These are phyloP conservation scores for Pyrrhia umbra DNA, from an alignment of 2,888 invertebrate genomes.

Conservation along the genomic window DNA sequence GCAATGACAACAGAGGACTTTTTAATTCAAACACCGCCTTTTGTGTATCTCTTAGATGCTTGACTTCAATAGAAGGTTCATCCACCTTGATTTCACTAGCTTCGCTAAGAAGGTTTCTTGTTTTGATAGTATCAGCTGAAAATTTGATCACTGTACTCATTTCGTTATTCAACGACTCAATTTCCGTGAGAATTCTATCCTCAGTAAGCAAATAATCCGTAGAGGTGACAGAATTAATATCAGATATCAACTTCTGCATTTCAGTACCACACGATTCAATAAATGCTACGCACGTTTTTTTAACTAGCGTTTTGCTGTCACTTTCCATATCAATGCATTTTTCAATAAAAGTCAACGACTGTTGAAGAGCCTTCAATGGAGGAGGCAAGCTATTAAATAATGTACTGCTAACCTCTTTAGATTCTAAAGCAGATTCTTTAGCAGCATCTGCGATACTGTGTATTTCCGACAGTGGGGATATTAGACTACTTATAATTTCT, in stretches of 20 bases:
- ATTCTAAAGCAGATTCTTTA: slow-evolving; percentile 82
- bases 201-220: slow-evolving; percentile 82
- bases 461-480: slow-evolving; percentile 91
- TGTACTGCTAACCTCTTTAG: slow-evolving; percentile 83
- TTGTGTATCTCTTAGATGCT: slow-evolving; percentile 83
- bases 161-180: slow-evolving; percentile 85
- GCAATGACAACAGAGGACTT: slow-evolving; percentile 78
- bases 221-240: slow-evolving; percentile 83
- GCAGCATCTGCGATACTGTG: slow-evolving; percentile 90
- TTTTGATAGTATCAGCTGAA: slow-evolving; percentile 89
- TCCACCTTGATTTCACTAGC: slow-evolving; percentile 78
- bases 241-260: slow-evolving; percentile 88
- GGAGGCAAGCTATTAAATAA: slow-evolving; percentile 90
- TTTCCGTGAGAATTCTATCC: slow-evolving; percentile 79
- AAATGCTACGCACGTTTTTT: slow-evolving; percentile 92
- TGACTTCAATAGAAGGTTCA: slow-evolving; percentile 74
- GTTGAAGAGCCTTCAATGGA: slow-evolving; percentile 91
- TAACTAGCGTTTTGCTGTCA: slow-evolving; percentile 92
- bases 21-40: slow-evolving; percentile 83
- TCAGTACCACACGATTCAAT: slow-evolving; percentile 91
- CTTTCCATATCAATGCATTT: slow-evolving; percentile 93
- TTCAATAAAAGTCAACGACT: slow-evolving; percentile 92
- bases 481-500: slow-evolving; percentile 91
- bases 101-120: slow-evolving; percentile 78
- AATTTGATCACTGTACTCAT: slow-evolving; percentile 87